Percentiles rank a stretch among this genome's conserved stretches.
Conservation (phyloP, 2,797 vertebrate species). For the Champsocephalus gunnari region DNA sequence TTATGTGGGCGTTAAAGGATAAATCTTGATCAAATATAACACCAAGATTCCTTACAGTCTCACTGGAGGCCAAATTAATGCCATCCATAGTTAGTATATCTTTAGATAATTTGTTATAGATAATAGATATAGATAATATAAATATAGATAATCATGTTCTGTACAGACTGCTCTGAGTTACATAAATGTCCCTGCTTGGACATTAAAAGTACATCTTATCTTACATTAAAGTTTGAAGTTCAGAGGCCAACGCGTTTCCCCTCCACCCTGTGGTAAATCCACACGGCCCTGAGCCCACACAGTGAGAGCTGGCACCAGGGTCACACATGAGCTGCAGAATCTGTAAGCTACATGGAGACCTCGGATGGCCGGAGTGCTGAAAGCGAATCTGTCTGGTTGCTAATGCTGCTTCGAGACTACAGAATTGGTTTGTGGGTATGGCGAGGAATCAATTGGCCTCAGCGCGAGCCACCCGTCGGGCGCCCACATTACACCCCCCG, state of each 20-base stretch:
- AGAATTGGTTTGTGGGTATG: slow-evolving; percentile 62
- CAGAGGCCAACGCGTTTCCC: not conserved
- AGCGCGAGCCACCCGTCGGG: slow-evolving; percentile 49
- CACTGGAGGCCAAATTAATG: too few species aligned
- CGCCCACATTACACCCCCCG: slow-evolving; percentile 32
- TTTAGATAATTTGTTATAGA: too few species aligned
- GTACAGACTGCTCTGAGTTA: slow-evolving; percentile 1
- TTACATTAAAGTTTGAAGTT: not conserved
- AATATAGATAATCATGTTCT: too few species aligned
- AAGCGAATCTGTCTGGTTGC: slow-evolving; percentile 50
- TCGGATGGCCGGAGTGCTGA: slow-evolving; percentile 12
- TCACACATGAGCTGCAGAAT: slow-evolving; percentile 42
- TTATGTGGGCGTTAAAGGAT: too few species aligned
- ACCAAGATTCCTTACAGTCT: too few species aligned
- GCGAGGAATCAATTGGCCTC: slow-evolving; percentile 64
- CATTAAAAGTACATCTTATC: too few species aligned
- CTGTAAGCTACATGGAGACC: slow-evolving; percentile 33
- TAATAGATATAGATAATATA: too few species aligned
- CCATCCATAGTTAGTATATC: too few species aligned
- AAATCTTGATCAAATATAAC: too few species aligned
- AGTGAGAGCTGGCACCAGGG: slow-evolving; percentile 37
- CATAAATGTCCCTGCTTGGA: too few species aligned
- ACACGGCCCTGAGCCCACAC: not conserved
- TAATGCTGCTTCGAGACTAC: slow-evolving; percentile 40
- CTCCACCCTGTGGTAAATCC: slow-evolving; percentile 33